These are phyloP conservation scores for Calypte anna DNA, from an alignment of 2,113 vertebrate genomes.

Conservation along the genomic window DNA sequence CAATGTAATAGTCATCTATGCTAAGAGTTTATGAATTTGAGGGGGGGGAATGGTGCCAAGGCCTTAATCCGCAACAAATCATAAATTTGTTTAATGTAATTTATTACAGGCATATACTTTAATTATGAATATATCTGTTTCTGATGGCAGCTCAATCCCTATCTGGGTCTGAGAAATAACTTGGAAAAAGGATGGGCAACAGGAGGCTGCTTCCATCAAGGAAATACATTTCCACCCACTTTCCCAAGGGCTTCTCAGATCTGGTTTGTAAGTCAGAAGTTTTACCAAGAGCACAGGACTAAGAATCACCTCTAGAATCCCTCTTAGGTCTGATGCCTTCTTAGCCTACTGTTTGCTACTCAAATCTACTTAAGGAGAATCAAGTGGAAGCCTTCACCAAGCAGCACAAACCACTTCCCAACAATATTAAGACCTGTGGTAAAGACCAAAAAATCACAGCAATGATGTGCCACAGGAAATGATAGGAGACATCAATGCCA, in stretches of 20 bases:
- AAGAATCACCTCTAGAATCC: neutral
- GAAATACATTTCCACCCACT: neutral
- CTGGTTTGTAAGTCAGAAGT: neutral
- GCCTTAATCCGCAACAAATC: neutral
- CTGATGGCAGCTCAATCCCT: neutral
- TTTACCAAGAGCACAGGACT: neutral
- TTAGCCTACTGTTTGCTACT: neutral
- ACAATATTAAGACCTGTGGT: neutral
- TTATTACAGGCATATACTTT: neutral
- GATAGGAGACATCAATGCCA: neutral
- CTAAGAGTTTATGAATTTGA: neutral
- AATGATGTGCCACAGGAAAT: neutral
- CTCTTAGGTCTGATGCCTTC: too few species aligned
- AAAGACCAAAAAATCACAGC: neutral
- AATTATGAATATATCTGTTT: neutral
- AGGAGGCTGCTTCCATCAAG: neutral
- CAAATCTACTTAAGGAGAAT: neutral
- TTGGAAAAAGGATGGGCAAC: neutral
- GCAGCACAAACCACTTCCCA: neutral
- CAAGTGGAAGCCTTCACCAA: neutral
- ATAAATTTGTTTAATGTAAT: neutral
- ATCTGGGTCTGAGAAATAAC: neutral
- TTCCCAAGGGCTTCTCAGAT: neutral
- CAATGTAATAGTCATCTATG: neutral
- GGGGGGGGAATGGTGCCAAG: neutral